These are phyloP conservation scores for Scaptomyza pallida DNA, from an alignment of 1,140 invertebrate species.

Conservation along the genomic window DNA sequence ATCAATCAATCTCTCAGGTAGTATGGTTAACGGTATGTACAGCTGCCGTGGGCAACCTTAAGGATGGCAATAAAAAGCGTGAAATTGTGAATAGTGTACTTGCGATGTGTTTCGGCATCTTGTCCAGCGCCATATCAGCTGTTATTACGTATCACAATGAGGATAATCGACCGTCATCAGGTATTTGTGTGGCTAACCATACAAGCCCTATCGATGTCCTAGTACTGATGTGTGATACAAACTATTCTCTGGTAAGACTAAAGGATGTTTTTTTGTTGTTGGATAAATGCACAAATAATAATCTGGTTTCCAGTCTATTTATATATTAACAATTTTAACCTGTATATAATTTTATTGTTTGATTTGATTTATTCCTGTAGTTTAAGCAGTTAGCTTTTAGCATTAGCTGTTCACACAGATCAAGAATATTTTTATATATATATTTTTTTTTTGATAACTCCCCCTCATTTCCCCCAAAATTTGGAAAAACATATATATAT, in stretches of 20 bases:
- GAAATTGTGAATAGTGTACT: conserved; percentile 91
- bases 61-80: conserved; percentile 90
- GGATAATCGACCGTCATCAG: conserved; percentile 90
- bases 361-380: not conserved
- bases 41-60: conserved; percentile 92
- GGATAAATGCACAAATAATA: conserved; percentile 17
- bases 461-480: not conserved
- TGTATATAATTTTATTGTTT: not conserved
- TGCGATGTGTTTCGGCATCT: conserved; percentile 94
- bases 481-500: not conserved
- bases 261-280: conserved; percentile 10
- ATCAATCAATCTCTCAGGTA: conserved; percentile 90
- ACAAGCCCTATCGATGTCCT: conserved; percentile 99
- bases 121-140: conserved; percentile 93
- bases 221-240: conserved; percentile 98
- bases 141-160: conserved; percentile 95
- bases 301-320: not conserved
- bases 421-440: not conserved
- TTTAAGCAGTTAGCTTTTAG: not conserved
- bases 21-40: conserved; percentile 93
- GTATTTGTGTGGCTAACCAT: conserved; percentile 99
- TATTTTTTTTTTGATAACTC: not conserved
- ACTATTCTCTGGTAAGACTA: conserved; percentile 96
- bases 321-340: not conserved
- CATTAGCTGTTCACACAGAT: not conserved